phyloP scores from a whole-genome alignment of 2,797 vertebrate species.

The Poecilia gillii region DNA sequence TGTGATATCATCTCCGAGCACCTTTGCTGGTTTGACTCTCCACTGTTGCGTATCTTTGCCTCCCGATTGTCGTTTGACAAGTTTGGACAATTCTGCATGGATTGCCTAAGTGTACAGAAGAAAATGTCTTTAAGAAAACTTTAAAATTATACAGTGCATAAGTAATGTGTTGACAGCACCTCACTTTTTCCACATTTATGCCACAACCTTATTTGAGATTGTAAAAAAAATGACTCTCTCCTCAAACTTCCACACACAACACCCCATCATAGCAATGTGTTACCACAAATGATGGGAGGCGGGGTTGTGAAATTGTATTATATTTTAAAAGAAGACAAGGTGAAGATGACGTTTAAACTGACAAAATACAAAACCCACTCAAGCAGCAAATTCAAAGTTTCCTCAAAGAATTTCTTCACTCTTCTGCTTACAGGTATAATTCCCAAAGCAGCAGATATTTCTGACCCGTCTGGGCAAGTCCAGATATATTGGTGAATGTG shows the following conservation, averaged over 20 bases:
- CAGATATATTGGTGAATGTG: conserved; percentile 56
- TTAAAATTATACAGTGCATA: neutral
- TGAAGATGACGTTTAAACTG: neutral
- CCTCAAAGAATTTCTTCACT: neutral
- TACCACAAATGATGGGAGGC: neutral
- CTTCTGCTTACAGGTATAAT: conserved; percentile 65
- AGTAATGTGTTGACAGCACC: neutral
- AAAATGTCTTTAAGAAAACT: neutral
- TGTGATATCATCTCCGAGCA: conserved; percentile 68
- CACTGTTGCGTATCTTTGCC: conserved; percentile 63
- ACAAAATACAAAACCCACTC: conserved; percentile 4
- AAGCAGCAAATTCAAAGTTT: conserved; percentile 42
- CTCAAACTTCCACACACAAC: neutral
- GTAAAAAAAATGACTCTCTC: neutral
- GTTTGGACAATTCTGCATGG: conserved; percentile 84
- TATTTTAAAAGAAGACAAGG: neutral
- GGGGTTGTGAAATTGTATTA: neutral
- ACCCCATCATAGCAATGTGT: neutral
- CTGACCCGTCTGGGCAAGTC: conserved; percentile 74
- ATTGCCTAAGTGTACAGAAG: conserved; percentile 76
- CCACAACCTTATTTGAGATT: neutral
- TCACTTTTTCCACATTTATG: neutral
- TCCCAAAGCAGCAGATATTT: conserved; percentile 73
- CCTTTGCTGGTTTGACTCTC: conserved; percentile 68
- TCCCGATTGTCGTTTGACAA: conserved; percentile 79